These are phyloP conservation scores for Festucalex cinctus DNA, from an alignment of 2,113 vertebrate species.

Conservation along the genomic window DNA sequence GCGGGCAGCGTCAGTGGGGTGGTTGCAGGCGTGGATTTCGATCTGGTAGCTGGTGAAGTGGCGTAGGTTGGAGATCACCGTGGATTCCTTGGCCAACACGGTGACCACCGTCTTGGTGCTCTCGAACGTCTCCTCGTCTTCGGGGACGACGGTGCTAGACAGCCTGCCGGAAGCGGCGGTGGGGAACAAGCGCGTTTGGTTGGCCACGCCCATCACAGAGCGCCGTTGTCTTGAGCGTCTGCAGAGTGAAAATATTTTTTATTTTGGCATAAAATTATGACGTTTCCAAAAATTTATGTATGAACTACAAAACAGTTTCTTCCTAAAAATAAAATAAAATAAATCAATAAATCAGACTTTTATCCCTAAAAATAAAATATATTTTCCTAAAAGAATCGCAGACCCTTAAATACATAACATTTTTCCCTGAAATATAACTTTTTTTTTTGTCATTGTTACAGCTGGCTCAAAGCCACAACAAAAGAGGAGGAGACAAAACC, in stretches of 20 bases:
- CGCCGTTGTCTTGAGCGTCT: constrained; percentile 82
- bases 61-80: constrained; percentile 85
- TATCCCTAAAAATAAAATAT: too few relatives aligned
- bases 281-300: too few relatives aligned
- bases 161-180: constrained; percentile 54
- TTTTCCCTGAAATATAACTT: too few relatives aligned
- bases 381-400: too few relatives aligned
- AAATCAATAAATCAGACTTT: too few relatives aligned
- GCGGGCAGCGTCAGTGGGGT: constrained; percentile 65
- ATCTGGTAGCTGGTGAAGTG: constrained; percentile 97
- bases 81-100: constrained; percentile 80
- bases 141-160: constrained; percentile 48
- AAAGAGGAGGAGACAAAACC: too few relatives aligned
- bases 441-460: too few relatives aligned
- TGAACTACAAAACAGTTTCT: too few relatives aligned
- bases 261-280: not conserved
- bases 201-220: constrained; percentile 74
- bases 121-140: constrained; percentile 61
- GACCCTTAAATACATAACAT: too few relatives aligned
- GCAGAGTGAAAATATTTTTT: not conserved
- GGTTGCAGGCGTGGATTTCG: constrained; percentile 94
- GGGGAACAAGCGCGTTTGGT: constrained; percentile 60
- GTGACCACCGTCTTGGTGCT: constrained; percentile 75
- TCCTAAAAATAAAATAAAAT: too few relatives aligned
- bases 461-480: too few relatives aligned